phyloP scores from a whole-genome alignment of 2,797 vertebrate species.

The Garrulus glandarius region DNA sequence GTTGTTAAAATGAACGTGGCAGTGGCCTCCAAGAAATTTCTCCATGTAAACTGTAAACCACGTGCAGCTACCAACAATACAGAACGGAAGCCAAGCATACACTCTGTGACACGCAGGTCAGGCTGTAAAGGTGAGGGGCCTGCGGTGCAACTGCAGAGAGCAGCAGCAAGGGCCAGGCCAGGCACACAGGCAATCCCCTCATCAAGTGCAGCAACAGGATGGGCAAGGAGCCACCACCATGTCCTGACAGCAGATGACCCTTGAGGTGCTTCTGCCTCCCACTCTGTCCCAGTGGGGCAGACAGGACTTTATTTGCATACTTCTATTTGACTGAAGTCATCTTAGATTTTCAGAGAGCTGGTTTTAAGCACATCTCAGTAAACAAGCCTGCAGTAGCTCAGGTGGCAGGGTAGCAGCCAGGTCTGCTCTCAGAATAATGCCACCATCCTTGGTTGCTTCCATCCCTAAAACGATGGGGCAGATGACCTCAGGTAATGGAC shows the following conservation, averaged over 20 bases:
- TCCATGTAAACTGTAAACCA: background rate
- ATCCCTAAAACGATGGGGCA: rapidly evolving
- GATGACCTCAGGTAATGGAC: rapidly evolving
- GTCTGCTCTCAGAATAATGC: background rate
- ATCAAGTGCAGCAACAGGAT: background rate
- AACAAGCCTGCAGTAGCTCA: background rate
- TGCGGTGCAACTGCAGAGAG: background rate
- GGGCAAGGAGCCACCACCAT: background rate
- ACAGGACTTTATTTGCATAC: background rate
- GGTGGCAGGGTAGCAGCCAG: background rate
- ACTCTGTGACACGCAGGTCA: rapidly evolving
- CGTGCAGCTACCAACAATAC: rapidly evolving
- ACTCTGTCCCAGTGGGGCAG: background rate
- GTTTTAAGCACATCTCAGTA: background rate
- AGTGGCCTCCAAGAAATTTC: background rate
- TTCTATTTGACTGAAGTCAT: background rate
- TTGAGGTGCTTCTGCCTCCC: background rate
- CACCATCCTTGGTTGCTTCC: background rate
- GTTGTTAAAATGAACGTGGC: background rate
- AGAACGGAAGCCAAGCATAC: rapidly evolving
- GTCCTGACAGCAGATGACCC: background rate
- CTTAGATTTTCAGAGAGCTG: background rate
- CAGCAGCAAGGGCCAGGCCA: rapidly evolving
- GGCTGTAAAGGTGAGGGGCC: background rate
- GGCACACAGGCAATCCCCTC: rapidly evolving